Percentiles rank a stretch among this genome's conserved stretches.
These are phyloP conservation scores for Acropternis orthonyx DNA, from an alignment of 2,797 vertebrate species.

Conservation along the genomic window DNA sequence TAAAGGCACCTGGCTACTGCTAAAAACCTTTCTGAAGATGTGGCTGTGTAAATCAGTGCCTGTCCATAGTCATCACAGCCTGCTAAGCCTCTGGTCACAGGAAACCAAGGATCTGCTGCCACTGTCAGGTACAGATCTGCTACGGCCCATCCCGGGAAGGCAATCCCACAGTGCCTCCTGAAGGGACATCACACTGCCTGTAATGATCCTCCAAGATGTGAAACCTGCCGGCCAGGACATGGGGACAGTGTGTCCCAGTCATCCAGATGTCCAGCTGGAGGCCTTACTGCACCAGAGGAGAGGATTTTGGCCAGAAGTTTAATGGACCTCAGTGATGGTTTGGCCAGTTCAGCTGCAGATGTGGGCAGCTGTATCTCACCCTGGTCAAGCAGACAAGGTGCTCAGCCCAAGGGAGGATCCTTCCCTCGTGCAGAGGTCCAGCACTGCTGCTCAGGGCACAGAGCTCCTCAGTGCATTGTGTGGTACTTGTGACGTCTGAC, in stretches of 20 bases:
- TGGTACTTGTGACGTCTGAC: neutral
- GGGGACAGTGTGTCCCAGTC: neutral
- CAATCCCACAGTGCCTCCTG: neutral
- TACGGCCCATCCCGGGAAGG: neutral
- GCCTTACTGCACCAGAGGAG: neutral
- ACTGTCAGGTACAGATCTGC: neutral
- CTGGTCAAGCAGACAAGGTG: neutral
- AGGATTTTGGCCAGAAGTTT: neutral
- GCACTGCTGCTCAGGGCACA: neutral
- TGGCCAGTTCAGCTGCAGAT: neutral
- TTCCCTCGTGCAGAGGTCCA: neutral
- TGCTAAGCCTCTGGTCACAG: neutral
- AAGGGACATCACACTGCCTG: neutral
- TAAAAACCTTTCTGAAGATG: neutral
- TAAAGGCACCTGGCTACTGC: neutral
- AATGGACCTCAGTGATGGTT: neutral
- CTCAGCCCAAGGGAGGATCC: neutral
- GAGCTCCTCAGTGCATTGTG: rapidly evolving
- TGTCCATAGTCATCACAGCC: neutral
- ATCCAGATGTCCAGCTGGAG: neutral
- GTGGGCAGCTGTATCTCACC: neutral
- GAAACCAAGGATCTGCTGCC: slow-evolving; percentile 37
- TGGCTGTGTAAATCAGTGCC: neutral
- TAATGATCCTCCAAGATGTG: neutral
- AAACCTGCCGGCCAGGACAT: neutral